Conservation (phyloP, 1,140 invertebrate species). For the Ceratosolen fusciceps region DNA sequence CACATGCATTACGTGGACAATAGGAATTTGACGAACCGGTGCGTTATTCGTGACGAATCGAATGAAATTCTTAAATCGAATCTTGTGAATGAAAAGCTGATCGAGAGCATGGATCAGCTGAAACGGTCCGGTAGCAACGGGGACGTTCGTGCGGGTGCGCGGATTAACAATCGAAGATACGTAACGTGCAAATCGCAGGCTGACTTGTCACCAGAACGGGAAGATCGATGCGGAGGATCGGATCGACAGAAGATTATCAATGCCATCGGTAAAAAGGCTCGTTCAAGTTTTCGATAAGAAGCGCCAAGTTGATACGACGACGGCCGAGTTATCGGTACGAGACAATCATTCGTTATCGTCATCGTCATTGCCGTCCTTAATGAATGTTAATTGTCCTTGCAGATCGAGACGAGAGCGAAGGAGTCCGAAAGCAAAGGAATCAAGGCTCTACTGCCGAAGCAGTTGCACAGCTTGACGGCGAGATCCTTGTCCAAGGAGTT, state of each 20-base stretch:
- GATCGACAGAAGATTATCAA: slow-evolving; percentile 7
- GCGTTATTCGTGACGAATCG: not conserved
- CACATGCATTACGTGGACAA: slow-evolving; percentile 23
- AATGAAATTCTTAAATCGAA: slow-evolving; percentile 4
- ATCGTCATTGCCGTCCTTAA: too few species aligned
- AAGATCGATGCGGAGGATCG: not conserved
- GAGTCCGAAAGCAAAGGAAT: slow-evolving; percentile 23
- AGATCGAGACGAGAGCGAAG: slow-evolving; percentile 50
- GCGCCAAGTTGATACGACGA: not conserved
- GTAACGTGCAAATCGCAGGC: not conserved
- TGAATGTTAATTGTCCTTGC: slow-evolving; percentile 14
- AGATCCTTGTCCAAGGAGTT: slow-evolving; percentile 83
- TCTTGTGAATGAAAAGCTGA: not conserved
- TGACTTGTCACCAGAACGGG: not conserved
- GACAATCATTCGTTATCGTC: too few species aligned
- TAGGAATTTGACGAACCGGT: not conserved
- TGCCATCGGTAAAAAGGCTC: slow-evolving; percentile 66
- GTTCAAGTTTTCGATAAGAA: slow-evolving; percentile 59
- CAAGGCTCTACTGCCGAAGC: slow-evolving; percentile 56
- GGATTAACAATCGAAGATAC: not conserved
- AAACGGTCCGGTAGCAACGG: not conserved
- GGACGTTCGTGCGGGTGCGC: not conserved
- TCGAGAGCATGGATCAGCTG: not conserved
- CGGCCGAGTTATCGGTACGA: not conserved
- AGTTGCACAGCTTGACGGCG: slow-evolving; percentile 87